A percentile compares a stretch with the other conserved stretches of the same genome.
phyloP scores from a whole-genome alignment of 2,797 vertebrate species.

The Ateles fusciceps region DNA sequence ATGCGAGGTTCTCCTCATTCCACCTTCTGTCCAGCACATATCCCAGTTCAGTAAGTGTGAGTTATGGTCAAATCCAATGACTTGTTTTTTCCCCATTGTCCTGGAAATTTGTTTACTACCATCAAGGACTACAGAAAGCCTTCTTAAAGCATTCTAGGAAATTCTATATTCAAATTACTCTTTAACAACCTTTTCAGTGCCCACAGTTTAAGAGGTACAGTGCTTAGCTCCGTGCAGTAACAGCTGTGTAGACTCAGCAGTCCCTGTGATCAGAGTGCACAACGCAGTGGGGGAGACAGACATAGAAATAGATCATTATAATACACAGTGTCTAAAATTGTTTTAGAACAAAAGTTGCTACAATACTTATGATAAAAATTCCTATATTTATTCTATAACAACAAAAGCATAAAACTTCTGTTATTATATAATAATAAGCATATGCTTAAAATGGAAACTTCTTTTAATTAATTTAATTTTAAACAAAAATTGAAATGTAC shows the following conservation, averaged over 20 bases:
- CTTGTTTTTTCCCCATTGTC: rapidly evolving
- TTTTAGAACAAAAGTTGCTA: neutral
- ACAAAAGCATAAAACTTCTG: neutral
- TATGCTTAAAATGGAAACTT: neutral
- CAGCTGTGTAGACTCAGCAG: neutral
- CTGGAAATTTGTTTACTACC: neutral
- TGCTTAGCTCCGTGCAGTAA: neutral
- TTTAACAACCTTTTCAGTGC: neutral
- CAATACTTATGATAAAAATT: neutral
- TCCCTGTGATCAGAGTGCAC: neutral
- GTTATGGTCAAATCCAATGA: neutral
- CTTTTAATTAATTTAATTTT: neutral
- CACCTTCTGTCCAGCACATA: neutral
- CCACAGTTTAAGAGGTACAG: neutral
- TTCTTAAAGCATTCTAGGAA: neutral
- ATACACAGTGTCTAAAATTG: neutral
- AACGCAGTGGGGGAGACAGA: neutral
- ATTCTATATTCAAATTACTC: neutral
- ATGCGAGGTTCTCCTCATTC: neutral
- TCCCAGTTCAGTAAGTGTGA: neutral
- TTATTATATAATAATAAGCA: neutral
- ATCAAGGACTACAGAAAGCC: neutral
- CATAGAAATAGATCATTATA: neutral
- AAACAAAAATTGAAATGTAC: neutral
- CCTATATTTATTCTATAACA: neutral